Conservation (phyloP, 1,140 invertebrate species). For the Lethocerus indicus region DNA sequence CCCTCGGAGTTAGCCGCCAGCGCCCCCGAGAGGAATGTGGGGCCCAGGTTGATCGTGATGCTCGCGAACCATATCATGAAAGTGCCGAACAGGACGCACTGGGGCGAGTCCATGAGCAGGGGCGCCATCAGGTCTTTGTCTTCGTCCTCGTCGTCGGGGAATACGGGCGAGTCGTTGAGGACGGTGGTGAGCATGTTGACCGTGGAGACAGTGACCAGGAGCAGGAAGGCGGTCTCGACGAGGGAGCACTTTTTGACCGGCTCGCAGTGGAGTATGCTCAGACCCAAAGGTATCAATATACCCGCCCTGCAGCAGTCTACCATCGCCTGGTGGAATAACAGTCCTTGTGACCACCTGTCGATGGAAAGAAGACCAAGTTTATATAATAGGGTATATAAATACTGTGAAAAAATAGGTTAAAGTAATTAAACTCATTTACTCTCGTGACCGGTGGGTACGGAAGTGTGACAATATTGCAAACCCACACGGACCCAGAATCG, state of each 20-base stretch:
- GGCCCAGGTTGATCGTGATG: slow-evolving; percentile 79
- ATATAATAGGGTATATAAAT: too few species aligned
- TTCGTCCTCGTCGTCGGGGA: slow-evolving; percentile 47
- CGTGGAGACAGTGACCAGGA: slow-evolving; percentile 75
- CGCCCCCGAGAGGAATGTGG: slow-evolving; percentile 73
- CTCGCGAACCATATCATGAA: slow-evolving; percentile 88
- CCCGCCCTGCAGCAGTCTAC: slow-evolving; percentile 70
- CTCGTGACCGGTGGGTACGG: too few species aligned
- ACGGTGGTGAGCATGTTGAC: slow-evolving; percentile 83
- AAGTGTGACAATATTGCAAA: too few species aligned
- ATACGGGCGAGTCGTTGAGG: slow-evolving; percentile 74
- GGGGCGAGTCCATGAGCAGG: slow-evolving; percentile 57
- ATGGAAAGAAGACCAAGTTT: too few species aligned
- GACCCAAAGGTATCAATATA: slow-evolving; percentile 60
- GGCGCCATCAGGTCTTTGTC: slow-evolving; percentile 40
- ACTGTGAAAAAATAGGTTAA: too few species aligned
- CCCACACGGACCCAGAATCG: too few species aligned
- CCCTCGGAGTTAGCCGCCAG: slow-evolving; percentile 64
- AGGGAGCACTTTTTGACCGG: slow-evolving; percentile 37
- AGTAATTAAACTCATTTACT: too few species aligned
- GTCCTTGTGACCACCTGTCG: slow-evolving; percentile 73
- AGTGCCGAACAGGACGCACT: slow-evolving; percentile 79
- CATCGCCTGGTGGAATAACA: slow-evolving; percentile 70
- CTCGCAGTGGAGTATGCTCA: slow-evolving; percentile 65
- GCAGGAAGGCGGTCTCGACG: slow-evolving; percentile 73